Conservation (phyloP, 2,113 vertebrate genomes). For the Pachycephala philippinensis region DNA sequence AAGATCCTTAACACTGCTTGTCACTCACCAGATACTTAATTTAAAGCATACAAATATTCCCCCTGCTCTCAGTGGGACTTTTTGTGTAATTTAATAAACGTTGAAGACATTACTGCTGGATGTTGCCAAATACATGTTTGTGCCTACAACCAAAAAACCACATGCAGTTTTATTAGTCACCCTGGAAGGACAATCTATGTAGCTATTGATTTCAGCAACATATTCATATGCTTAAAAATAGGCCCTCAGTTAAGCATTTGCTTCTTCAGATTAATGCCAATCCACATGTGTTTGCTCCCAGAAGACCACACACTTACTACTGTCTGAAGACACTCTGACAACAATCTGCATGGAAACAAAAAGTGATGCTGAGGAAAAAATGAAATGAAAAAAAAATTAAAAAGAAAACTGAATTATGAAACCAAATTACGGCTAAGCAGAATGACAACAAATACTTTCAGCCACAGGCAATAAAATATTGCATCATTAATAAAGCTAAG, state of each 20-base stretch:
- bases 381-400: not conserved
- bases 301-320: not conserved
- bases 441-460: constrained; percentile 55
- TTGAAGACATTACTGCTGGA: not conserved
- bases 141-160: not conserved
- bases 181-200: not conserved
- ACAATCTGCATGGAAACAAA: not conserved
- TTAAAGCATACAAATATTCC: not conserved
- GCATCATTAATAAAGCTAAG: constrained; percentile 59
- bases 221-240: not conserved
- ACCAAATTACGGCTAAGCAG: constrained; percentile 27
- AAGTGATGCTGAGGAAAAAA: not conserved
- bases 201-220: not conserved
- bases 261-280: not conserved
- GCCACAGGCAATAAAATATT: constrained; percentile 57
- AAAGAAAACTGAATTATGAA: constrained; percentile 39
- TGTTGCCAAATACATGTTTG: not conserved
- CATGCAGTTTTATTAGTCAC: not conserved
- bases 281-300: not conserved
- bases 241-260: not conserved
- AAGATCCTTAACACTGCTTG: not conserved
- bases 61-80: not conserved
- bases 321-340: not conserved
- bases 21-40: not conserved
- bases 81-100: constrained; percentile 5